Conservation (phyloP, 2,113 vertebrate species). For the Syrmaticus mikado region DNA sequence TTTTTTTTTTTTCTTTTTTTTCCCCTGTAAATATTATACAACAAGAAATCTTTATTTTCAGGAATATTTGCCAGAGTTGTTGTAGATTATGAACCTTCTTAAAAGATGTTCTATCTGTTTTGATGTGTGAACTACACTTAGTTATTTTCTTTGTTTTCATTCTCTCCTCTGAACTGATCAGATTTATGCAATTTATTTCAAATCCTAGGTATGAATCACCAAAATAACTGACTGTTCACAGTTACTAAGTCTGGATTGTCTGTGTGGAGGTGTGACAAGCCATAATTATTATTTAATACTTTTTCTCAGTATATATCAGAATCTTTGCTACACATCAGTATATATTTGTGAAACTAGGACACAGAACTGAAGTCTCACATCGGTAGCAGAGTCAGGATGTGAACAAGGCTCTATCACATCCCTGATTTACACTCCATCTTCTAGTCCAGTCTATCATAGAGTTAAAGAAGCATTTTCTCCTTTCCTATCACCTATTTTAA, state of each 20-base stretch:
- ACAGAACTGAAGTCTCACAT: not conserved
- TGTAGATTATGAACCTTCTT: not conserved
- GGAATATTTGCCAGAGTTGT: not conserved
- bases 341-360: not conserved
- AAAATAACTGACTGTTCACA: not conserved
- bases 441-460: not conserved
- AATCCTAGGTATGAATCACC: not conserved
- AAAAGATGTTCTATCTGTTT: not conserved
- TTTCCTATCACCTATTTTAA: not conserved
- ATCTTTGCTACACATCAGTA: not conserved
- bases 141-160: not conserved
- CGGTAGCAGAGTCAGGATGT: not conserved
- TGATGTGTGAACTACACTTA: not conserved
- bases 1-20: not conserved
- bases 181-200: not conserved
- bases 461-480: not conserved
- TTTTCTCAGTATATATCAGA: not conserved
- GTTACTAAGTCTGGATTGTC: not conserved
- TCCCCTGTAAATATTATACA: not conserved
- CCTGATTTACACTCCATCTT: not conserved
- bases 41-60: not conserved
- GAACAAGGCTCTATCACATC: not conserved
- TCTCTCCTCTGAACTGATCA: not conserved
- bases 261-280: not conserved
- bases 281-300: not conserved